Conservation (phyloP, 2,888 invertebrate species). For the Hedya salicella region DNA sequence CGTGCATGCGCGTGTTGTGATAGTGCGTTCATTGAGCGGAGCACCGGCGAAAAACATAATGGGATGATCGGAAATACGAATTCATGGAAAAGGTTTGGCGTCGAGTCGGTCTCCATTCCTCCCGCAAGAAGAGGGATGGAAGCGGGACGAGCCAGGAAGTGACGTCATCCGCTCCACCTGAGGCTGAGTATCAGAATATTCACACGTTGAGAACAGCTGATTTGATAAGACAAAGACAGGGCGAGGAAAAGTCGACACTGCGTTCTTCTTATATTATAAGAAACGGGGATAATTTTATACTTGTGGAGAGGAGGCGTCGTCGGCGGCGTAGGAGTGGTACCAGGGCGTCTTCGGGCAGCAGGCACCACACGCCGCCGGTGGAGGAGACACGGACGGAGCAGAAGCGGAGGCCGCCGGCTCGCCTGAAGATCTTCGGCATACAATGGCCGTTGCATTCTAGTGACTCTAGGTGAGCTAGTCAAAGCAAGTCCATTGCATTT, state of each 20-base stretch:
- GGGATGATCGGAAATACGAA: slow-evolving; percentile 82
- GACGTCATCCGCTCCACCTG: slow-evolving; percentile 69
- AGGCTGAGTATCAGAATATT: slow-evolving; percentile 82
- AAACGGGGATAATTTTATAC: slow-evolving; percentile 82
- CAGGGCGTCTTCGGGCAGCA: slow-evolving; percentile 76
- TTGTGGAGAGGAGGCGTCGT: slow-evolving; percentile 78
- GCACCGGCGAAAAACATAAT: slow-evolving; percentile 62
- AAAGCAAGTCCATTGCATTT: background rate
- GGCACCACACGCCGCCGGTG: slow-evolving; percentile 79
- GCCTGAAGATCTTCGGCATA: slow-evolving; percentile 80
- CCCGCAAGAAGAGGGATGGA: slow-evolving; percentile 85
- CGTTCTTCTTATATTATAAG: slow-evolving; percentile 81
- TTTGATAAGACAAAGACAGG: slow-evolving; percentile 80
- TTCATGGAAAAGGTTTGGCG: slow-evolving; percentile 85
- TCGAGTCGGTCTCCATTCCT: slow-evolving; percentile 84
- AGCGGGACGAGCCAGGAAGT: slow-evolving; percentile 80
- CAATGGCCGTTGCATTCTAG: slow-evolving; percentile 83
- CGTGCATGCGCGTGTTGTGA: slow-evolving; percentile 37
- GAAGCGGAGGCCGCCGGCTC: slow-evolving; percentile 79
- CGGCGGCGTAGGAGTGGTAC: slow-evolving; percentile 78
- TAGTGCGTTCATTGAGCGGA: slow-evolving; percentile 38
- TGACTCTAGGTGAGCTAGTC: slow-evolving; percentile 72
- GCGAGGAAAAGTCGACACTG: slow-evolving; percentile 80
- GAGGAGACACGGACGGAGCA: slow-evolving; percentile 77
- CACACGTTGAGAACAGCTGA: slow-evolving; percentile 82